Evolutionary conservation across 2,888 invertebrate genomes (phyloP), one percentile per base, ranked within the genome.

Genomic region (Drosophila atripex): DNA sequence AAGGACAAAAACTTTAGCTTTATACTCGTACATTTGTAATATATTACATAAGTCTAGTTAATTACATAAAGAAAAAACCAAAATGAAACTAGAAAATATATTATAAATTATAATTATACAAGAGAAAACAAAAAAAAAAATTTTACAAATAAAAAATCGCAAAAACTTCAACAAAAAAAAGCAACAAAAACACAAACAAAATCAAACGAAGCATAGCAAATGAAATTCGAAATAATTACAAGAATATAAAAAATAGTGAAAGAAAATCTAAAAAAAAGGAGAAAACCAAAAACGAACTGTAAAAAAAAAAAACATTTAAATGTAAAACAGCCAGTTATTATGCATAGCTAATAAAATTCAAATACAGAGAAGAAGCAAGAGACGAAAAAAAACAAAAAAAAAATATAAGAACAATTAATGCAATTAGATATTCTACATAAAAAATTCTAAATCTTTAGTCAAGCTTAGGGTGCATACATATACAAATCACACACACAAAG

Each of bases 1-100:
- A 82, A 78, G 75, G 85, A 85, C 69, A 86, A 85, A 74, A 86
- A 88, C 77, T 78, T 78, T 86, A 85, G 88, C 88, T 85, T 85
- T 85, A 85, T 88, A 83, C 78, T 86, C 87, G 78, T 82, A 84
- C 80, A 86, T 88, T 82, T 88, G 86, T 86, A 85, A 88, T 80
- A 85, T 86, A 85, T 80, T 78, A 80, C 80, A 88, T 85, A 85
- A 80, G 80, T 78, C 84, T 80, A 88, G 86, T 77, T 86, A 80
- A 85, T 80, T 80, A 76, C 77, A 84, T 80, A 66, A 59, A 73
- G 61, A 52, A 58, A 64, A 71, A 71, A 59, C 66, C 38, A 38
- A 52, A 64, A 56, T 21, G 14, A 70, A 64, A 70, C 71, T 70
- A 71, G 70, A 71, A 70, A 71, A 70, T 63, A 76, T 77, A 72